Percentiles rank a stretch among this genome's conserved stretches.
phyloP scores from a whole-genome alignment of 2,113 vertebrate species.

The Bucco capensis region DNA sequence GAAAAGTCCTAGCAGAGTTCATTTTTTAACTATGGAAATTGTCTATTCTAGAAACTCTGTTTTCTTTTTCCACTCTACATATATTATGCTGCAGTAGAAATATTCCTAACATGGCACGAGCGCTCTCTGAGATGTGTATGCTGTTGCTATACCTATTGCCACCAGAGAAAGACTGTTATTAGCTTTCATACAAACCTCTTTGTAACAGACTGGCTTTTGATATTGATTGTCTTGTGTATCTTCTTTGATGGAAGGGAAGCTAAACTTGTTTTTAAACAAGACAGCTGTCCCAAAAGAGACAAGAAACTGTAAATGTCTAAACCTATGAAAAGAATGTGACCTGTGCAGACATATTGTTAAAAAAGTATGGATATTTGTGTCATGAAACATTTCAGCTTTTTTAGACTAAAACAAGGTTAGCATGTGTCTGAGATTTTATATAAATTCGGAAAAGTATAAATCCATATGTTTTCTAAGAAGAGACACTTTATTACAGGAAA shows the following conservation, averaged over 20 bases:
- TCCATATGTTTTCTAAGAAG: conserved; percentile 58
- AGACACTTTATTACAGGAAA: conserved; percentile 69
- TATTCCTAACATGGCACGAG: neutral
- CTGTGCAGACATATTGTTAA: neutral
- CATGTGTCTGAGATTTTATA: conserved; percentile 18
- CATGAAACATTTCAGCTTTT: conserved; percentile 28
- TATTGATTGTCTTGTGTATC: neutral
- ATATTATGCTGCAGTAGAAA: neutral
- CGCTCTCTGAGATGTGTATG: neutral
- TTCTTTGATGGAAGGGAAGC: neutral
- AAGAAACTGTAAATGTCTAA: conserved; percentile 36
- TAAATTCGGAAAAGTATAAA: conserved; percentile 58
- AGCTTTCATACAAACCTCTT: conserved; percentile 22
- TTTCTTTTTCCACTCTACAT: neutral
- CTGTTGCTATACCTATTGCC: neutral
- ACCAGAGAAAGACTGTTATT: neutral
- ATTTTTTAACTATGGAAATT: neutral
- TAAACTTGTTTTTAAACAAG: conserved; percentile 52
- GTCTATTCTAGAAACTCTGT: neutral
- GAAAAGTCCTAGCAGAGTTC: neutral
- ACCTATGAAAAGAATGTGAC: conserved; percentile 37
- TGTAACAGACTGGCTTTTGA: neutral
- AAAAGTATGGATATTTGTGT: conserved; percentile 8
- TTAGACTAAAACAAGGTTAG: conserved; percentile 23
- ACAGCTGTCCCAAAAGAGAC: conserved; percentile 27